A percentile compares a stretch with the other conserved stretches of the same genome.
Conservation (phyloP, 1,140 invertebrate species). For the Gryon sp. region DNA sequence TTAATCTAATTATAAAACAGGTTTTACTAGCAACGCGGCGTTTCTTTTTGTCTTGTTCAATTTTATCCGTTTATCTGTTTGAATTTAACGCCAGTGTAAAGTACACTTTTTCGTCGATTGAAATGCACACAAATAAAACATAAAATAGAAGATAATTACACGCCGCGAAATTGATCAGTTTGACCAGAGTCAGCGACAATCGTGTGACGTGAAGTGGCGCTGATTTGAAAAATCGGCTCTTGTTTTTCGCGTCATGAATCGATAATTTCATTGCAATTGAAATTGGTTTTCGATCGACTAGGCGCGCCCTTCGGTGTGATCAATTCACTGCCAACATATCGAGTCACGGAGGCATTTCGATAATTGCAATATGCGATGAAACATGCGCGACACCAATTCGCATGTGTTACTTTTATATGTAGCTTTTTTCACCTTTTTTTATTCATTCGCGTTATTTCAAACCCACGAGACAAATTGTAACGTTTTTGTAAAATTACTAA, state of each 20-base stretch:
- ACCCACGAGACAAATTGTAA: constrained; percentile 21
- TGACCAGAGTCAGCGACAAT: constrained; percentile 28
- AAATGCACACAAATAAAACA: constrained; percentile 35
- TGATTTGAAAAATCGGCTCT: constrained; percentile 48
- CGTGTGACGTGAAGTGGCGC: constrained; percentile 16
- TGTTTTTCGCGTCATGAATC: constrained; percentile 46
- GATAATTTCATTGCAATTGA: constrained; percentile 52
- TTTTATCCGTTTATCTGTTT: not conserved
- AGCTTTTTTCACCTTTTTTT: constrained; percentile 3
- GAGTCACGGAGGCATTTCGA: constrained; percentile 38
- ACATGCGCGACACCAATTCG: constrained; percentile 20
- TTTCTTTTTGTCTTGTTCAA: constrained; percentile 9
- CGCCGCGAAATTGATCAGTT: constrained; percentile 40
- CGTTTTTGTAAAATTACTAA: constrained; percentile 35
- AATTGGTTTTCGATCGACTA: constrained; percentile 50
- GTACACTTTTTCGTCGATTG: constrained; percentile 16
- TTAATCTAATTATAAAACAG: constrained; percentile 17
- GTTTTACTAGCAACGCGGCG: not conserved
- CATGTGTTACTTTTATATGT: not conserved
- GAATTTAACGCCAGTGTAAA: not conserved
- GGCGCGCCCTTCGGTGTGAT: constrained; percentile 34
- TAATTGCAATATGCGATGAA: constrained; percentile 40
- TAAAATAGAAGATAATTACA: constrained; percentile 45
- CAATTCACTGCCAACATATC: constrained; percentile 36
- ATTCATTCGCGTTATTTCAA: not conserved